These are phyloP conservation scores for Callipepla californica DNA, from an alignment of 2,113 vertebrate species.

Conservation along the genomic window DNA sequence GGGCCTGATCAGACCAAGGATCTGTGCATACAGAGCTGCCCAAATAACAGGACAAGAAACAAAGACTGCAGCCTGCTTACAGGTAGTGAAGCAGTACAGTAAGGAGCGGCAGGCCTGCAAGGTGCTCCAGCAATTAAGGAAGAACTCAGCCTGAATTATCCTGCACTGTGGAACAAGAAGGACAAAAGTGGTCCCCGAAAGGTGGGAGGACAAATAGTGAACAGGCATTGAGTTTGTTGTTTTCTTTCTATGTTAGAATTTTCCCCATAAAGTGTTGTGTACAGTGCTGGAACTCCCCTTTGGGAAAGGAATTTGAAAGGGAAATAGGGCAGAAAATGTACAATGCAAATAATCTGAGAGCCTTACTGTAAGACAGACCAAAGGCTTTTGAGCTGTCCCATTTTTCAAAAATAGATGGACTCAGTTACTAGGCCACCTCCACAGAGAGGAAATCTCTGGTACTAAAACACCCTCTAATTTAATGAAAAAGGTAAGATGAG, in stretches of 20 bases:
- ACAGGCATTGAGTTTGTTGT: not conserved
- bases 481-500: not conserved
- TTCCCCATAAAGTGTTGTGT: not conserved
- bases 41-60: not conserved
- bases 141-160: not conserved
- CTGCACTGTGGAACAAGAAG: not conserved
- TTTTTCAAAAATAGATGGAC: not conserved
- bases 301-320: not conserved
- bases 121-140: not conserved
- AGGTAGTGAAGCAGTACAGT: not conserved
- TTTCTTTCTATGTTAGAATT: not conserved
- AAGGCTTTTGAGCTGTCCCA: not conserved
- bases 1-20: not conserved
- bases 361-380: not conserved
- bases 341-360: not conserved
- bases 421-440: not conserved
- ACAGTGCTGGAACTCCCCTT: rapidly evolving
- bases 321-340: not conserved
- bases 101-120: not conserved
- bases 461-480: not conserved
- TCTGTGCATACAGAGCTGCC: not conserved
- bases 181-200: not conserved
- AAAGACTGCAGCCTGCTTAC: not conserved
- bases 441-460: not conserved
- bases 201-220: not conserved